Evolutionary conservation across 2,888 invertebrate genomes (phyloP).

Genomic region (Macrosiphum euphorbiae): DNA sequence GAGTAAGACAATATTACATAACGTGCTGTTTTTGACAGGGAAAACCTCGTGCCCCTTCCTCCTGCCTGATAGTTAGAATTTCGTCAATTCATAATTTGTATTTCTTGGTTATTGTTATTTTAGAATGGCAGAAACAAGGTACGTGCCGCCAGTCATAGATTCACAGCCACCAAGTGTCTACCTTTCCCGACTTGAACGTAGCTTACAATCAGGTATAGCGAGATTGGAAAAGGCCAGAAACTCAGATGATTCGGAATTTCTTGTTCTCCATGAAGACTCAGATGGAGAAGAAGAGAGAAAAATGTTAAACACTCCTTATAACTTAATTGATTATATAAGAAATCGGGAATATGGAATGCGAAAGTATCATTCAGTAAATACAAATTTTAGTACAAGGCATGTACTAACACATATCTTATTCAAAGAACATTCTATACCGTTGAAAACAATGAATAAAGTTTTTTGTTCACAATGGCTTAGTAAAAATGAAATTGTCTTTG

Average conservation of each 20-base stretch:
- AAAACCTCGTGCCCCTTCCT: no score
- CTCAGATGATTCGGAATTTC: constrained; percentile 90
- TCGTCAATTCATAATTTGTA: background rate
- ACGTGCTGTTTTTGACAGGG: no score
- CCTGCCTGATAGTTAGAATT: no score
- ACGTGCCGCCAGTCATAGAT: constrained; percentile 81
- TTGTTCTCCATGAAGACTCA: constrained; percentile 89
- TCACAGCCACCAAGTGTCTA: constrained; percentile 84
- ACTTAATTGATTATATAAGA: constrained; percentile 87
- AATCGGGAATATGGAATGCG: constrained; percentile 82
- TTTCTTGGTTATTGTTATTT: background rate
- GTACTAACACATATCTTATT: constrained; percentile 92
- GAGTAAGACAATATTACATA: no score
- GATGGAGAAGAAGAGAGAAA: constrained; percentile 84
- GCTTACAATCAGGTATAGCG: constrained; percentile 76
- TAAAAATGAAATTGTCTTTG: constrained; percentile 94
- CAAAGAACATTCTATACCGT: constrained; percentile 84
- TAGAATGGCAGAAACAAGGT: constrained; percentile 80
- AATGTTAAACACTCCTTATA: constrained; percentile 81
- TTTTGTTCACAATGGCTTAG: constrained; percentile 98
- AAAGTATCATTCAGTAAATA: constrained; percentile 80
- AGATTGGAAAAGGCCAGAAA: constrained; percentile 82
- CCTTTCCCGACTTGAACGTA: constrained; percentile 79
- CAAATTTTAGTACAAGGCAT: constrained; percentile 87
- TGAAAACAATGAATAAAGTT: constrained; percentile 89